Base-by-base conservation (phyloP, 30 jellyfish, hydroid and myxozoan species). In the Chrysaora quinquecirrha region DNA sequence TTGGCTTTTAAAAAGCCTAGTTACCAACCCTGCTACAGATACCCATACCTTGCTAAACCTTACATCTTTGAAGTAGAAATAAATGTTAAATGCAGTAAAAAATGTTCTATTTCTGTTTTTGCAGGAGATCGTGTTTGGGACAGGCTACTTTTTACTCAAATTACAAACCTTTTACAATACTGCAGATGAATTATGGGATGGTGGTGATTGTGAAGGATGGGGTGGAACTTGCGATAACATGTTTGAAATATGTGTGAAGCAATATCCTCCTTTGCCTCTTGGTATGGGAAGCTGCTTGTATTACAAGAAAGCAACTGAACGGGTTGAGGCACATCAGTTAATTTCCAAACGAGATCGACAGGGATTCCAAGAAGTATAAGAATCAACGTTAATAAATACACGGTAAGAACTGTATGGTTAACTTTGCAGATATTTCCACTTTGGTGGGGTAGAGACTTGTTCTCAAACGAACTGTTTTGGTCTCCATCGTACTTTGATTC, bases 201-300 rank as follows among this genome's bases (percentile, higher is more conserved):
- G 83, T 2, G 29, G 90, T 11, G 3, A 24, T 48, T 80, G 90
- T 29, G 90, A 80, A 10, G 70, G 71, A 0, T 12, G 63, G n/a
- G 84, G 90, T 3, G 49, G 68, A 10, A 2, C 56, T 12, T 80
- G 90, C 31, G 90, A 80, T 3, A 80, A 80, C 54, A 48, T 48
- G 46, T 80, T 80, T 49, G 78, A 80, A 30, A 30, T 80, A 1
- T 80, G 90, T 30, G 84, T 80, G 46, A 80, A 80, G 65, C 66
- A 24, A 16, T 80, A 10, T 58, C 90, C 90, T 0, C 90, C 90
- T 2, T 0, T 25, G 58, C 90, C 90, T 7, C 33, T 23, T 16
- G 71, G 83, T 3, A 2, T 71, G 24, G 72, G 82, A 78, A 50
- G 66, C 38, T 80, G 90, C 52, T 0, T 80, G 34, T 80, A 80